A percentile compares a stretch with the other conserved stretches of the same genome.
These are phyloP conservation scores for Limnephilus rhombicus DNA, from an alignment of 2,888 invertebrate species.

Conservation along the genomic window DNA sequence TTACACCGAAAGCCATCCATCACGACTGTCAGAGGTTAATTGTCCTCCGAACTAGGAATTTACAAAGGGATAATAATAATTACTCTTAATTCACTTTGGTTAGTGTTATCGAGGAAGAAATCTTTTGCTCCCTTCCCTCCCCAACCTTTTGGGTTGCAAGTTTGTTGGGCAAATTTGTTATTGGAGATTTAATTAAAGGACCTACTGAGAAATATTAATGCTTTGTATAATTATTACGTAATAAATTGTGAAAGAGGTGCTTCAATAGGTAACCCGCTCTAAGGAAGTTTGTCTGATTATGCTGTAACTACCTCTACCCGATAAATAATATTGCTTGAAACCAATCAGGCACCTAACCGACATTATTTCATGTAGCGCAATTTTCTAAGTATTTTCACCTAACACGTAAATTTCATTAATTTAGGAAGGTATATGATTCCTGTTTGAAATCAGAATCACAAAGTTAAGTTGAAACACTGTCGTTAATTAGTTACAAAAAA, in stretches of 20 bases:
- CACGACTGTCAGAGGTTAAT: slow-evolving; percentile 63
- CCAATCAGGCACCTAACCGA: no score
- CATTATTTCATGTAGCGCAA: no score
- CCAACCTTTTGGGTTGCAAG: not conserved
- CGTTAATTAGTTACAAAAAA: no score
- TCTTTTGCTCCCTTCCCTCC: not conserved
- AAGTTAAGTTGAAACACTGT: not conserved
- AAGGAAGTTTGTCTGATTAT: not conserved
- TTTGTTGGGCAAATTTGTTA: not conserved
- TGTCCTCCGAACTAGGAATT: slow-evolving; percentile 56
- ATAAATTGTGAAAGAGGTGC: not conserved
- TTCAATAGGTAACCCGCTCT: not conserved
- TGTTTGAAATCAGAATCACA: not conserved
- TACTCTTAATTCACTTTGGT: slow-evolving; percentile 31
- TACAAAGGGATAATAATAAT: slow-evolving; percentile 45
- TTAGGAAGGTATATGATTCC: not conserved
- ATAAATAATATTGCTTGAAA: not conserved
- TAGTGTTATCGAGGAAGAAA: not conserved
- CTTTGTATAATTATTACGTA: not conserved
- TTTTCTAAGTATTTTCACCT: no score
- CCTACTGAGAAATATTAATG: not conserved
- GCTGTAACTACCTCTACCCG: not conserved
- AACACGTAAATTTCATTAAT: not conserved
- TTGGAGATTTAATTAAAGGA: not conserved
- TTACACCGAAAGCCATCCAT: slow-evolving; percentile 57